Base-by-base conservation (phyloP, 2,113 vertebrate species). In the Peromyscus maniculatus region DNA sequence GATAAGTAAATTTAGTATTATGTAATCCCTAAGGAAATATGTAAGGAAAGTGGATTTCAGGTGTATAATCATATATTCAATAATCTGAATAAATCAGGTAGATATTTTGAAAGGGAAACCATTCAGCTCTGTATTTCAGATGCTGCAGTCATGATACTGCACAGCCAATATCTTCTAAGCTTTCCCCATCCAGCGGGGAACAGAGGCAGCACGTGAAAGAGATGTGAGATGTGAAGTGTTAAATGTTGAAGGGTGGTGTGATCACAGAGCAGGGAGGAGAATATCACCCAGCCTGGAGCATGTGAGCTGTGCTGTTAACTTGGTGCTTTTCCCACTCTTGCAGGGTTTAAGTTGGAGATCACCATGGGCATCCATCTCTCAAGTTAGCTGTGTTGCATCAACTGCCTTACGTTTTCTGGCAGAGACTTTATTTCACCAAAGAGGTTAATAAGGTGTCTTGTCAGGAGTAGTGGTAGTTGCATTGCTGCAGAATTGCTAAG, bases 401-500 rank as follows among this genome's bases (percentile, higher is more conserved):
- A 90, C 69, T 93, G 69, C 93, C 86, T 77, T 43, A 82, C 93
- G 22, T 91, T 93, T 89, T 95, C 67, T 91, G 82, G 6, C 39
- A 96, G 36, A 95, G 72, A 87, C 52, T 64, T 92, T 66, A 72
- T 89, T 94, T 92, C 11, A 92, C 64, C 74, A 31, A 26, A 71
- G 67, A 91, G 15, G n/a, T 88, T 94, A 91, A 36, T 46, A 43
- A 94, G 74, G 36, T 74, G 55, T 77, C 91, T 92, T 95, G 26
- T 94, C 57, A 95, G 72, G 78, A 96, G 4, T 10, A 80, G 46
- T 7, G 89, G 46, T 59, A 39, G 22, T 72, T 31, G 2, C 15
- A 6, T 62, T 62, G 16, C 46, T 43, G 1, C 24, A 67, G 19
- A 26, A 59, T 62, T 62, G 46, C 87, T 86, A 43, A 90, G 22